phyloP scores from a whole-genome alignment of 2,113 vertebrate genomes.

The Melanerpes formicivorus region DNA sequence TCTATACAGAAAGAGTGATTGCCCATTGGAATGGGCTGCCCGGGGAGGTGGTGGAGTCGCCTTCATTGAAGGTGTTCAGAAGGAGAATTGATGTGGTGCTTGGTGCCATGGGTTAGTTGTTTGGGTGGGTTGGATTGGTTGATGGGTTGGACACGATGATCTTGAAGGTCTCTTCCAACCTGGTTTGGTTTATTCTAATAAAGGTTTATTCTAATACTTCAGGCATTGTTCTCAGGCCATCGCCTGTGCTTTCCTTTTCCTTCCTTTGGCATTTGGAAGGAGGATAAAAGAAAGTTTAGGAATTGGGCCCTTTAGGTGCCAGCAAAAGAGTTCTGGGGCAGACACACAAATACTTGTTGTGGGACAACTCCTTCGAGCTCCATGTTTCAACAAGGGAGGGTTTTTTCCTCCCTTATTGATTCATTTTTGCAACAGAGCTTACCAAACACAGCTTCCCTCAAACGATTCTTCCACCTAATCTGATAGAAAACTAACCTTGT shows the following conservation, averaged over 20 bases:
- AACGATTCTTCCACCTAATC: constrained; percentile 86
- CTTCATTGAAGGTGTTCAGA: too few relatives aligned
- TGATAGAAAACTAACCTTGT: constrained; percentile 91
- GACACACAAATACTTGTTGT: not conserved
- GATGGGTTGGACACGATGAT: too few relatives aligned
- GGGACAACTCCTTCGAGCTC: constrained; percentile 51
- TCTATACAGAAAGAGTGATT: too few relatives aligned
- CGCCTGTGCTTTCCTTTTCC: not conserved
- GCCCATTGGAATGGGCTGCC: too few relatives aligned
- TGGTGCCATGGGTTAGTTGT: too few relatives aligned
- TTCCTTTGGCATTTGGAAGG: not conserved
- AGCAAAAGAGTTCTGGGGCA: not conserved
- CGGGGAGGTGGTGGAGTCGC: too few relatives aligned
- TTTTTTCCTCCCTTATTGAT: constrained; percentile 76
- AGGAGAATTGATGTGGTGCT: too few relatives aligned
- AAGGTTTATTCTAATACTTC: too few relatives aligned
- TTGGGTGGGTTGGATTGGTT: too few relatives aligned
- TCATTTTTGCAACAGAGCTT: constrained; percentile 84
- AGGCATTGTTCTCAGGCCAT: not conserved
- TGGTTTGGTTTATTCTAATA: too few relatives aligned
- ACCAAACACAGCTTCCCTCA: constrained; percentile 88
- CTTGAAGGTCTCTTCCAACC: too few relatives aligned
- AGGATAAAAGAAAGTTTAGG: not conserved
- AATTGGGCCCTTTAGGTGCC: not conserved
- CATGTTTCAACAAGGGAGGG: constrained; percentile 66